phyloP scores from a whole-genome alignment of 2,888 invertebrate genomes.

The Morpho achilles region DNA sequence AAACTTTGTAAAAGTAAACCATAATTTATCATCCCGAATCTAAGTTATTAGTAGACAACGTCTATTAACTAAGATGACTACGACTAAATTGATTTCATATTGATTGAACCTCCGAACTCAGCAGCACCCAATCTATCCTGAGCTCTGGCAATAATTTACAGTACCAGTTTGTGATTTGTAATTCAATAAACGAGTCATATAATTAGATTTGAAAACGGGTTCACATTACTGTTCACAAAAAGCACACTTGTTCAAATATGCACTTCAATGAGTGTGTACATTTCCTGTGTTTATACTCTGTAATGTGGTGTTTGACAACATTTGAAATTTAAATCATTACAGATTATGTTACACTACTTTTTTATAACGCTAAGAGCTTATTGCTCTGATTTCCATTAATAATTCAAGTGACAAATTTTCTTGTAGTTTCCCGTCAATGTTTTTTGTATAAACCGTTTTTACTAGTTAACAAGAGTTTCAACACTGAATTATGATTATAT shows the following conservation, averaged over 20 bases:
- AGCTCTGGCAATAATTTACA: constrained; percentile 10
- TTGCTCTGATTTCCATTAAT: constrained; percentile 1
- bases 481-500: background rate
- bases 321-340: constrained; percentile 2
- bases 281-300: constrained; percentile 8
- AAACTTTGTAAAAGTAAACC: no score
- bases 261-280: constrained; percentile 4
- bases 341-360: background rate
- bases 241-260: constrained; percentile 20
- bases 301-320: constrained; percentile 7
- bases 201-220: constrained; percentile 17
- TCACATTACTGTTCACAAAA: constrained; percentile 16
- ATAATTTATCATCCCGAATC: no score
- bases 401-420: constrained; percentile 1
- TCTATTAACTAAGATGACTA: no score
- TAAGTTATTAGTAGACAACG: no score
- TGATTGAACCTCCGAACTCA: constrained; percentile 11
- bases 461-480: background rate
- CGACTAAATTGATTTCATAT: background rate
- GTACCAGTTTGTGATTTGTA: constrained; percentile 17
- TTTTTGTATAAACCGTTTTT: background rate
- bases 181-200: constrained; percentile 23
- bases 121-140: constrained; percentile 15
- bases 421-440: background rate
- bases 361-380: background rate